Conservation (phyloP, 2,113 vertebrate genomes). For the Anser brachyrhynchus region DNA sequence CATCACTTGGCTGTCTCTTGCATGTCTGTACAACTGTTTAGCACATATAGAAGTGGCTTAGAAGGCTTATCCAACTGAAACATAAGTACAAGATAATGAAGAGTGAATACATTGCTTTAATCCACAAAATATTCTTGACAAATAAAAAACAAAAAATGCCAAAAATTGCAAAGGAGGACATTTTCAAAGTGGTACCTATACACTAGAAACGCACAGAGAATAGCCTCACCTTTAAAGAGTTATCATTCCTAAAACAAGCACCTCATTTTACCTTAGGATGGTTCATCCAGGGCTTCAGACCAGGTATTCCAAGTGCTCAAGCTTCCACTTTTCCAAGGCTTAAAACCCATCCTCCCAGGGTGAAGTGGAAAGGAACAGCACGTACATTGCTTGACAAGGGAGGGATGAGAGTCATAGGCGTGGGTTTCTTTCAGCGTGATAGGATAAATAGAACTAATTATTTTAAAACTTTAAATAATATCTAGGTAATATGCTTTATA, state of each 20-base stretch:
- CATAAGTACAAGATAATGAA: not conserved
- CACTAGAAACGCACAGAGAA: not conserved
- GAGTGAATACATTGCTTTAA: not conserved
- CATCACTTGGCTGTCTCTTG: not conserved
- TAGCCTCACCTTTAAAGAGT: not conserved
- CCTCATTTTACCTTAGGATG: not conserved
- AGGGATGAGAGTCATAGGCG: fast-evolving
- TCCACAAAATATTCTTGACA: not conserved
- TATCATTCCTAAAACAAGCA: not conserved
- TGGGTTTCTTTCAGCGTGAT: not conserved
- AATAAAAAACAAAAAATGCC: not conserved
- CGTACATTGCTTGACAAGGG: too few relatives aligned
- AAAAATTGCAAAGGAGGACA: not conserved
- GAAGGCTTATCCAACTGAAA: not conserved
- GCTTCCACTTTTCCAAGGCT: not conserved
- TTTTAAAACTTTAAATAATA: not conserved
- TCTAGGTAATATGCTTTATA: not conserved
- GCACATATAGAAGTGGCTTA: not conserved
- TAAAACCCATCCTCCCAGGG: not conserved
- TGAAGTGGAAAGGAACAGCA: not conserved
- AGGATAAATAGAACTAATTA: not conserved
- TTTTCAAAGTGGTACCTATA: not conserved
- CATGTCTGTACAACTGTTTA: not conserved
- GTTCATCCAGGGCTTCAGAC: not conserved
- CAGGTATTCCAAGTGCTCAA: not conserved